A percentile compares a stretch with the other conserved stretches of the same genome.
These are phyloP conservation scores for Caenorhabditis plicata DNA, from an alignment of 2,888 invertebrate species.

Conservation along the genomic window DNA sequence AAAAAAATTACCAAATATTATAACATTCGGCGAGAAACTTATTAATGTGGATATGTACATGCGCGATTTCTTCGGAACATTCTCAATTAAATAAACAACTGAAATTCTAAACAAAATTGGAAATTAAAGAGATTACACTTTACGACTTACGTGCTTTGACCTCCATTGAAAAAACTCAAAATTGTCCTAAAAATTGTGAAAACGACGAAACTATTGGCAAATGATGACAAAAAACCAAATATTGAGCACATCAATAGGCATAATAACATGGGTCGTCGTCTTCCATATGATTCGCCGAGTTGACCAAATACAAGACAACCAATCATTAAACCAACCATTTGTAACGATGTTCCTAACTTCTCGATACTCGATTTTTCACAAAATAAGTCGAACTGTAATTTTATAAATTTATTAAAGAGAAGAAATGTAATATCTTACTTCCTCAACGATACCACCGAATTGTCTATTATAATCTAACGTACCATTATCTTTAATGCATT, in stretches of 20 bases:
- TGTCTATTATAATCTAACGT: constrained; percentile 17
- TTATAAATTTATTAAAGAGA: background rate
- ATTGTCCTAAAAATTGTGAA: constrained; percentile 50
- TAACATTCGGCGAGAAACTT: constrained; percentile 29
- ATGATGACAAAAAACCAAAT: constrained; percentile 40
- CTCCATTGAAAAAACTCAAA: constrained; percentile 55
- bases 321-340: constrained; percentile 58
- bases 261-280: constrained; percentile 46
- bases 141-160: constrained; percentile 46
- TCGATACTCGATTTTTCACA: constrained; percentile 40
- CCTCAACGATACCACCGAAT: constrained; percentile 25
- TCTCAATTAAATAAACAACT: constrained; percentile 32
- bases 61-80: constrained; percentile 23
- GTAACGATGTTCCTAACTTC: constrained; percentile 50
- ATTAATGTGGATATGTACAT: constrained; percentile 26
- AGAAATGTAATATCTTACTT: background rate
- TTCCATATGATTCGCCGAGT: constrained; percentile 45
- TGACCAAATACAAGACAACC: constrained; percentile 55
- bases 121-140: background rate
- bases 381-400: constrained; percentile 20
- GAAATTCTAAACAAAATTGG: constrained; percentile 15
- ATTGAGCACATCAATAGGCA: constrained; percentile 42
- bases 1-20: no score
- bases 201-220: constrained; percentile 36
- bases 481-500: constrained; percentile 9